Evolutionary conservation across 2,888 invertebrate genomes (phyloP).

Genomic region (Dryobota labecula): DNA sequence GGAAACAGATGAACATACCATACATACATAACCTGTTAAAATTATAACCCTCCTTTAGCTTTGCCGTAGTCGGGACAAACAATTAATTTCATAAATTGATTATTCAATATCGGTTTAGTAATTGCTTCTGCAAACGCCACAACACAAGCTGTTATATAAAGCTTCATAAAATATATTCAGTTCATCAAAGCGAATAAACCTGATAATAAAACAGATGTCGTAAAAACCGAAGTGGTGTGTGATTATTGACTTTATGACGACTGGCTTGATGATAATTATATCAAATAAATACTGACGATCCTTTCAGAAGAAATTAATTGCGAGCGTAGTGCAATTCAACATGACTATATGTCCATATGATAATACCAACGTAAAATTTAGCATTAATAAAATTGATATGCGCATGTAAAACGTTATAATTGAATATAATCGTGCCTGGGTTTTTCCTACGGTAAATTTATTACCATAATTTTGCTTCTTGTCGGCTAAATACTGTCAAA

Average conservation of each 20-base stretch:
- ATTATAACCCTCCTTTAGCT: too few species aligned
- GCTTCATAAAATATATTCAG: slow-evolving; percentile 60
- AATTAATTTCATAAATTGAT: slow-evolving; percentile 43
- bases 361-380: slow-evolving; percentile 27
- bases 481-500: slow-evolving; percentile 16
- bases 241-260: slow-evolving; percentile 71
- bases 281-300: slow-evolving; percentile 72
- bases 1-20: too few species aligned
- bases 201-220: slow-evolving; percentile 76
- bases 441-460: slow-evolving; percentile 23
- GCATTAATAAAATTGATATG: slow-evolving; percentile 26
- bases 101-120: slow-evolving; percentile 35
- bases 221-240: slow-evolving; percentile 75
- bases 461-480: slow-evolving; percentile 11
- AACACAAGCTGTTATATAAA: slow-evolving; percentile 26
- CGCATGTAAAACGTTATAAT: slow-evolving; percentile 14
- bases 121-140: slow-evolving; percentile 48
- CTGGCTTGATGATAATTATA: slow-evolving; percentile 72
- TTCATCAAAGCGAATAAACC: slow-evolving; percentile 69
- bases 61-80: too few species aligned
- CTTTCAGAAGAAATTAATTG: slow-evolving; percentile 63
- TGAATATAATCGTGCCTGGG: slow-evolving; percentile 8
- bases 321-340: slow-evolving; percentile 12
- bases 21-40: too few species aligned
- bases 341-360: neutral